phyloP scores from a whole-genome alignment of 2,888 invertebrate genomes.

The Drosophila affinis region DNA sequence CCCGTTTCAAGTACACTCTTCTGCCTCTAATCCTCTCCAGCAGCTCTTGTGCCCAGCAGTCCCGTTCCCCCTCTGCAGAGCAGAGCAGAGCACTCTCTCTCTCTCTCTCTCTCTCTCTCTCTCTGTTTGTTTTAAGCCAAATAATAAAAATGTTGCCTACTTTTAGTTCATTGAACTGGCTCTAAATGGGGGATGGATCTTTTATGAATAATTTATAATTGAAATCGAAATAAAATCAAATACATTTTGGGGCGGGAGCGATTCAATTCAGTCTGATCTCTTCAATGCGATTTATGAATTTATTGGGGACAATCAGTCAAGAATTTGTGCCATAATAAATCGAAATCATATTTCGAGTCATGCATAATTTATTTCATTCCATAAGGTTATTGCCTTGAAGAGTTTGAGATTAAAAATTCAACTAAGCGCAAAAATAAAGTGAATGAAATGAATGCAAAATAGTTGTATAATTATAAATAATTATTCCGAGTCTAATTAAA shows the following conservation, averaged over 20 bases:
- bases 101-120: conserved; percentile 20
- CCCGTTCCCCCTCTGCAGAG: too few relatives aligned
- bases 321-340: conserved; percentile 38
- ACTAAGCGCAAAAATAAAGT: conserved; percentile 8
- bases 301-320: conserved; percentile 44
- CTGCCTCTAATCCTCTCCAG: conserved; percentile 31
- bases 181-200: conserved; percentile 7
- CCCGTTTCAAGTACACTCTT: conserved; percentile 48
- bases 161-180: conserved; percentile 75
- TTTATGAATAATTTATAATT: conserved; percentile 35
- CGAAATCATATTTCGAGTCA: conserved; percentile 48
- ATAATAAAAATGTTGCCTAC: conserved; percentile 75
- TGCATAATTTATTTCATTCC: conserved; percentile 58
- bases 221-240: conserved; percentile 21
- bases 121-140: conserved; percentile 62
- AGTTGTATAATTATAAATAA: conserved; percentile 70
- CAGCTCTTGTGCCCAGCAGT: neutral
- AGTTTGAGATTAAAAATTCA: conserved; percentile 3
- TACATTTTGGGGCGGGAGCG: neutral
- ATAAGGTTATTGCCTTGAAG: conserved; percentile 24
- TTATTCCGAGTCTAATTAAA: conserved; percentile 73
- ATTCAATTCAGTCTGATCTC: conserved; percentile 20
- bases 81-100: neutral
- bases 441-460: conserved; percentile 53
- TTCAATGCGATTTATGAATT: conserved; percentile 61